A percentile compares a stretch with the other conserved stretches of the same genome.
phyloP scores from a whole-genome alignment of 2,113 vertebrate species.

The Ariopsis seemanni region DNA sequence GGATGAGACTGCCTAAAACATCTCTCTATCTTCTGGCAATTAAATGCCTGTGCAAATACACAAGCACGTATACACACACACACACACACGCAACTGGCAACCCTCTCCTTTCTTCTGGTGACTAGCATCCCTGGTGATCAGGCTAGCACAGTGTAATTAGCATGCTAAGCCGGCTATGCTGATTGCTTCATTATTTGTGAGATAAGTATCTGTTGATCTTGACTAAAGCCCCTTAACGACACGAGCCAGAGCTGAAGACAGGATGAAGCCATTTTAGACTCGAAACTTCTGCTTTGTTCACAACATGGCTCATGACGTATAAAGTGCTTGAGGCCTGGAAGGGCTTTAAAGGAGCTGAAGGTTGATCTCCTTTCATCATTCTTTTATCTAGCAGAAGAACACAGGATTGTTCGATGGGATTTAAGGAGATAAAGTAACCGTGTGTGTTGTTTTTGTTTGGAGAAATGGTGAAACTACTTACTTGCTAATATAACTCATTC shows the following conservation, averaged over 20 bases:
- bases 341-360: constrained; percentile 1
- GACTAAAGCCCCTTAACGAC: constrained; percentile 52
- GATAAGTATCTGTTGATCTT: constrained; percentile 59
- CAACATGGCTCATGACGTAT: constrained; percentile 1
- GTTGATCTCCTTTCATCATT: constrained; percentile 31
- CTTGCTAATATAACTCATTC: constrained; percentile 8
- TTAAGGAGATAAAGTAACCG: background rate
- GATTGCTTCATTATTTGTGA: constrained; percentile 73
- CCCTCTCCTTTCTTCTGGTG: constrained; percentile 3
- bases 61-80: constrained; percentile 18
- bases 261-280: constrained; percentile 21
- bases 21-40: constrained; percentile 62
- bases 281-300: constrained; percentile 33
- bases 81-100: constrained; percentile 5
- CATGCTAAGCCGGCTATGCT: constrained; percentile 59
- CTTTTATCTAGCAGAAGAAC: constrained; percentile 37
- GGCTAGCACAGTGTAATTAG: constrained; percentile 63
- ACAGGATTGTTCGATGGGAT: background rate
- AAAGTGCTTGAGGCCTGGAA: constrained; percentile 10
- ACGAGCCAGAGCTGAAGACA: constrained; percentile 22
- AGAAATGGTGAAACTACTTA: background rate
- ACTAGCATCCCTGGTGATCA: constrained; percentile 44
- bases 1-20: constrained; percentile 50
- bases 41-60: constrained; percentile 57
- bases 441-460: background rate